These are phyloP conservation scores for Cirrhinus molitorella DNA, from an alignment of 2,797 vertebrate species.

Conservation along the genomic window DNA sequence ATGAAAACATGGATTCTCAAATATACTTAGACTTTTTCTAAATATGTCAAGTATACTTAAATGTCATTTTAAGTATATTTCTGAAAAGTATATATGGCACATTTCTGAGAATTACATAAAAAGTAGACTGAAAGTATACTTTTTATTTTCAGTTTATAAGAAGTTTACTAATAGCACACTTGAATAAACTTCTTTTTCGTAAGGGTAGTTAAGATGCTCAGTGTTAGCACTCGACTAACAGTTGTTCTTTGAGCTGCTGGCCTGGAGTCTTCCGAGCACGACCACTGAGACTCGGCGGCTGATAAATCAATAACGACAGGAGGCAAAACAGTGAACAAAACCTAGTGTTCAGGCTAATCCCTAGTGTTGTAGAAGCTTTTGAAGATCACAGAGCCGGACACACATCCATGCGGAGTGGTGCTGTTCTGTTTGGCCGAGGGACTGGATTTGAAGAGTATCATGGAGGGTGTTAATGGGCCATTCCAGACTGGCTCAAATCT, in stretches of 20 bases:
- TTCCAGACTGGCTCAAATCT: background rate
- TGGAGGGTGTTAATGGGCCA: background rate
- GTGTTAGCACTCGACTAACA: background rate
- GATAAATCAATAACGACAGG: conserved; percentile 35
- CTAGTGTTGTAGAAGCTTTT: conserved; percentile 32
- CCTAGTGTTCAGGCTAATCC: conserved; percentile 33
- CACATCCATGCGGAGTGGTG: background rate
- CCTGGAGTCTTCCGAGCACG: background rate
- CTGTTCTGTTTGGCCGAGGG: conserved; percentile 2
- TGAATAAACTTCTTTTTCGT: too few relatives aligned
- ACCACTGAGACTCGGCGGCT: conserved; percentile 7
- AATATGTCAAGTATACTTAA: too few relatives aligned
- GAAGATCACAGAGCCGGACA: conserved; percentile 37
- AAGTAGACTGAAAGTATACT: too few relatives aligned
- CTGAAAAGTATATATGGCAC: too few relatives aligned
- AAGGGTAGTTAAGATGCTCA: too few relatives aligned
- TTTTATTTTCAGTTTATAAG: too few relatives aligned
- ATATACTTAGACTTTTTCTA: too few relatives aligned
- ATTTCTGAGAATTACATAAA: too few relatives aligned
- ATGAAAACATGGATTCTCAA: too few relatives aligned
- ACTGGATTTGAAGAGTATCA: background rate
- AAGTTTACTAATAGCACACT: too few relatives aligned
- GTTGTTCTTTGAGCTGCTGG: conserved; percentile 13
- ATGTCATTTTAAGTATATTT: too few relatives aligned
- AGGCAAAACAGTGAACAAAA: conserved; percentile 33